Evolutionary conservation across 2,797 vertebrate genomes (phyloP), one percentile per base, ranked within the genome.

Genomic region (Anguilla obscura): DNA sequence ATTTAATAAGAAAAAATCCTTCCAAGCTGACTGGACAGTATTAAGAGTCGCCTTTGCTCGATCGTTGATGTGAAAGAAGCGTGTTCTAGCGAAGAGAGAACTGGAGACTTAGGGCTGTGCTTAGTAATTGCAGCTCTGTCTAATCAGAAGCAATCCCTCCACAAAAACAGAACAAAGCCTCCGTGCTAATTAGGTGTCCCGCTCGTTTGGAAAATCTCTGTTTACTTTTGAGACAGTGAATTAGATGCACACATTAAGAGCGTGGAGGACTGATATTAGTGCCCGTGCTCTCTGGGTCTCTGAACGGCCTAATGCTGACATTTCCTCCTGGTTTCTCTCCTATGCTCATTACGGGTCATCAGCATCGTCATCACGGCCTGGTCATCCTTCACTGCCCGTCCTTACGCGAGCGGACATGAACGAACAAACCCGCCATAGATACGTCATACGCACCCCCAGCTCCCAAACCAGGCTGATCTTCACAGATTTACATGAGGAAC

Each of bases 171-270:
- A 27, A 84, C n/a, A 54, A 27, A 84, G 83, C 45, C 83, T n/a
- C 40, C 45, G 7, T 4, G 16, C n/a, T 84, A 84, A 84, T 84
- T 56, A 84, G 52, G 16, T 16, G 83, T 33, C 50, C n/a, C 18
- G 27, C 83, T 54, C 27, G 52, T 27, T 58, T 84, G 50, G 50
- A 56, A 84, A 54, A 58, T 83, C 40, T 58, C 27, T 30, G 27
- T 84, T 84, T 84, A 84, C 83, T 84, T 84, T 84, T 33, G 83
- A 84, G 54, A 54, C 52, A n/a, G n/a, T 58, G 27, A 84, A 84
- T 58, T 84, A 54, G 27, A 56, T 16, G 9, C 9, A 12, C 83
- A 54, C 30, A 84, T 84, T 56, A 84, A 54, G n/a, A 58, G 83
- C 10, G 14, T 6, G 30, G 45, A 84, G 50, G 50, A 8, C 82